phyloP scores from a whole-genome alignment of 2,113 vertebrate species.

The Ciconia stormi region DNA sequence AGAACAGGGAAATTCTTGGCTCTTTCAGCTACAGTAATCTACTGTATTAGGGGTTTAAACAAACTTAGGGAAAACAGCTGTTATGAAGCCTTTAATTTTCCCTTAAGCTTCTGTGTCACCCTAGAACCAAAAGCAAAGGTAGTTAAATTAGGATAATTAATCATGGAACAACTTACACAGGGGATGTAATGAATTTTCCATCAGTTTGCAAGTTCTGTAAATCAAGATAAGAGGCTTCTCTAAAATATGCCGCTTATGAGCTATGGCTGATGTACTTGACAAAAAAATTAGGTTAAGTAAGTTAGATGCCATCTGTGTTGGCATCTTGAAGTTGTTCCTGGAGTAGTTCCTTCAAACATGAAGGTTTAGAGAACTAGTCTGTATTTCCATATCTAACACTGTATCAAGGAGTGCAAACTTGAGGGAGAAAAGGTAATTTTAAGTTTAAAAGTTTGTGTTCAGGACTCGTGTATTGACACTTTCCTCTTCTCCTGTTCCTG shows the following conservation, averaged over 20 bases:
- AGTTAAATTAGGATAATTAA: constrained; percentile 12
- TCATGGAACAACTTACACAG: neutral
- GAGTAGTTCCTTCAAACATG: neutral
- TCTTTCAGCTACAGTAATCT: neutral
- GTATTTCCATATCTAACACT: neutral
- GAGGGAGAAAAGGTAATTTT: neutral
- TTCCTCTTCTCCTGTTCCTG: neutral
- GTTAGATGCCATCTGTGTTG: neutral
- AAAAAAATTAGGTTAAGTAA: neutral
- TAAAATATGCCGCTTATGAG: neutral
- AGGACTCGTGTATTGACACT: neutral
- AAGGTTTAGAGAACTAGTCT: neutral
- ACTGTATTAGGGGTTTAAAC: neutral
- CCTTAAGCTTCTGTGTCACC: neutral
- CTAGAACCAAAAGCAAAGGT: neutral
- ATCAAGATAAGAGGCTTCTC: neutral
- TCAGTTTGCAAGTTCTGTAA: neutral
- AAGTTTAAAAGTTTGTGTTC: neutral
- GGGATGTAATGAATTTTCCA: neutral
- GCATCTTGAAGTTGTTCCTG: neutral
- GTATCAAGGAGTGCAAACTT: neutral
- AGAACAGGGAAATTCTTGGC: neutral
- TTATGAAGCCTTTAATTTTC: neutral
- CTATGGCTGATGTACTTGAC: neutral
- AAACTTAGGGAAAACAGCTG: neutral